Evolutionary conservation across 1,140 invertebrate genomes (phyloP), one percentile per base, ranked within the genome.

Genomic region (Atta cephalotes): DNA sequence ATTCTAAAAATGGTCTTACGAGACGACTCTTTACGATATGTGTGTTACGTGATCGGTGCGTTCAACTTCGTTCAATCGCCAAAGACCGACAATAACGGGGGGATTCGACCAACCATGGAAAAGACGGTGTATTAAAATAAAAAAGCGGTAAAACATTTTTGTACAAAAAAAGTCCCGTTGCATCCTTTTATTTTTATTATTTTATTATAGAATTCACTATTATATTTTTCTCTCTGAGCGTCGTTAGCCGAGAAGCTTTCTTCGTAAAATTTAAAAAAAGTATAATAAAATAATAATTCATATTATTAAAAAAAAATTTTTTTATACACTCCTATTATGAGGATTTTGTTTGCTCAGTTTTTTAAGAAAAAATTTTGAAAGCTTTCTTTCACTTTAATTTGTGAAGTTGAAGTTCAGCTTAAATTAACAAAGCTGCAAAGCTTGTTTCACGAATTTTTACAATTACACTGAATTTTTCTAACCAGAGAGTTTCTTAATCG

Each of bases 21-120:
- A 89, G 86, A 87, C 86, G 81, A 72, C 63, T 85, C 86, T 91
- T 92, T 92, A 91, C 82, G 88, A 92, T 86, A 87, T 92, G 90
- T 88, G 63, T 80, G 53, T 72, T 92, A 92, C 92, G 92, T 92
- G 92, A 87, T 91, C 66, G 31, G 66, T 87, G 53, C 62, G 49
- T 72, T 72, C 63, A 80, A 80, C 28, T 80, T 80, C 14, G n/a
- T 35, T 80, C 66, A 72, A 72, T 81, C 31, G 10, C 4, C 16
- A 35, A 60, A 16, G 18, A 60, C 6, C 12, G 35, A 62, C 4
- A 58, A 56, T 71, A 71, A 31, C 14, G 65, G 25, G 25, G 5
- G 21, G 16, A 53, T 4, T 70, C 21, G 18, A 10, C 2, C n/a
- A 31, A 14, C 9, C 16, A 53, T 12, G 25, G 9, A 39, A n/a